These are phyloP conservation scores for Macrosteles quadrilineatus DNA, from an alignment of 1,140 invertebrate species.

Conservation along the genomic window DNA sequence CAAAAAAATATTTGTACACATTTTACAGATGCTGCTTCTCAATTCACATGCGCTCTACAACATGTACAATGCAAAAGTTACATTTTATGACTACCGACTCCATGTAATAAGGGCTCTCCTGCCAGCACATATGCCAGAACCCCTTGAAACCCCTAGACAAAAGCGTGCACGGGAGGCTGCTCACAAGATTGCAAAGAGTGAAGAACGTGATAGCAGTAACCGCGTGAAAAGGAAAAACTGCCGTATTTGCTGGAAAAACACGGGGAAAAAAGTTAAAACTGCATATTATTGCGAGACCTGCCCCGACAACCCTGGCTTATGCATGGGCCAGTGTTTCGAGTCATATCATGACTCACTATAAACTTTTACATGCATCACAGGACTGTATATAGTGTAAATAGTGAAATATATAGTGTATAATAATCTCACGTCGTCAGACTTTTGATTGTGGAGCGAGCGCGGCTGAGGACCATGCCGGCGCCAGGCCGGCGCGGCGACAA, in stretches of 20 bases:
- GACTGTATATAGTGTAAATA: neutral
- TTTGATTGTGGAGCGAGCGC: too few species aligned
- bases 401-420: neutral
- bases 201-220: neutral
- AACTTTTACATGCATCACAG: too few species aligned
- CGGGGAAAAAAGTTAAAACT: neutral
- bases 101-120: neutral
- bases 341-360: neutral
- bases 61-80: neutral
- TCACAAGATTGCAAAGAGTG: neutral
- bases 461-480: too few species aligned
- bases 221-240: neutral
- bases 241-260: neutral
- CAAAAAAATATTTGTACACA: constrained; percentile 42
- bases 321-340: neutral
- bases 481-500: too few species aligned
- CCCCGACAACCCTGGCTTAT: neutral
- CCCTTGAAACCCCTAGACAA: neutral
- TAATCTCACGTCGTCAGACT: too few species aligned
- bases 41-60: constrained; percentile 20
- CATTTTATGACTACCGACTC: neutral
- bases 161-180: neutral
- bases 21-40: constrained; percentile 26
- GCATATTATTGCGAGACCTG: neutral
- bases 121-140: neutral